Evolutionary conservation across 1,140 invertebrate genomes (phyloP).

Genomic region (Bombus polaris): DNA sequence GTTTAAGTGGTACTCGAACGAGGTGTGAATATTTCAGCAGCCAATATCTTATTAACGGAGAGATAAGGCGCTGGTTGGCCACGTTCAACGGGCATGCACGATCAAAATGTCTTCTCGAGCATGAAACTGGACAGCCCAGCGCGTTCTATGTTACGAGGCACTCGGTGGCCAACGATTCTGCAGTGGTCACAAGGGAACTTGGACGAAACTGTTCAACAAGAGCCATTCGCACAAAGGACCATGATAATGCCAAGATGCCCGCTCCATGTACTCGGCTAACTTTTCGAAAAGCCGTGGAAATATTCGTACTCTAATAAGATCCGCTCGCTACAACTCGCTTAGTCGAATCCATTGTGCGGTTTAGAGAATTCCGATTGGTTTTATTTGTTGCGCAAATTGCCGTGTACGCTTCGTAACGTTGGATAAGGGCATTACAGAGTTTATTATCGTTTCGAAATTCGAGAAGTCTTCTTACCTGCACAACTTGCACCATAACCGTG

Average conservation of each 20-base stretch:
- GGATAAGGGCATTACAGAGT: not conserved
- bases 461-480: not conserved
- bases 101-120: constrained; percentile 56
- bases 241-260: constrained; percentile 52
- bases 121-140: constrained; percentile 38
- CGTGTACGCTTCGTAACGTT: not conserved
- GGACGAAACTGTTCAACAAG: constrained; percentile 66
- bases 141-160: constrained; percentile 54
- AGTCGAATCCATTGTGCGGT: not conserved
- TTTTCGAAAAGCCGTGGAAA: constrained; percentile 50
- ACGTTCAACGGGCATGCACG: constrained; percentile 41
- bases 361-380: not conserved
- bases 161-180: constrained; percentile 56
- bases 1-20: not conserved
- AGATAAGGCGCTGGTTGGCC: constrained; percentile 17
- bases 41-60: constrained; percentile 42
- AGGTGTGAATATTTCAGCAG: not conserved
- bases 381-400: not conserved
- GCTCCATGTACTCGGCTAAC: constrained; percentile 33
- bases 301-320: constrained; percentile 40
- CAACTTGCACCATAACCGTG: not conserved
- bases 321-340: not conserved
- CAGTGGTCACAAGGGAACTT: constrained; percentile 55
- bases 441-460: constrained; percentile 1
- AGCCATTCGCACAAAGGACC: constrained; percentile 68